These are phyloP conservation scores for Netelia inedita DNA, from an alignment of 2,888 invertebrate species.

Conservation along the genomic window DNA sequence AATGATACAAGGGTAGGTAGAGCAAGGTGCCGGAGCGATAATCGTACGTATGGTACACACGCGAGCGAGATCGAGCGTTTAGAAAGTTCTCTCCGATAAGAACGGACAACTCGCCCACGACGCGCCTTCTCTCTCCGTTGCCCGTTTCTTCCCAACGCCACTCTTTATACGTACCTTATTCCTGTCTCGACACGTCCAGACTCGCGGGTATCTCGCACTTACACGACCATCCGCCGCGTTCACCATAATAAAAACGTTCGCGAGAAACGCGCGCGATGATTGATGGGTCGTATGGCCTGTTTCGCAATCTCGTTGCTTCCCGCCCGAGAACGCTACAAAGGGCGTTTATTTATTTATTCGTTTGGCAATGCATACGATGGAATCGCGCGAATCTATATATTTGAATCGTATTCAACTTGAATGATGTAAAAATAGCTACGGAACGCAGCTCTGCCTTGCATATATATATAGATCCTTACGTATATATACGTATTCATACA, in stretches of 20 bases:
- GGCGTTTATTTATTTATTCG: constrained; percentile 16
- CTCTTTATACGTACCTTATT: constrained; percentile 11
- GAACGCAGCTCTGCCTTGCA: too few relatives aligned
- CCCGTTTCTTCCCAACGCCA: constrained; percentile 21
- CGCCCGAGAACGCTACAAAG: constrained; percentile 10
- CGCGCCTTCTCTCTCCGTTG: constrained; percentile 37
- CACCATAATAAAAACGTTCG: background rate
- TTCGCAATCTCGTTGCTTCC: constrained; percentile 33
- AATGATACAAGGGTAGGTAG: constrained; percentile 27
- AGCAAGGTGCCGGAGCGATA: constrained; percentile 50
- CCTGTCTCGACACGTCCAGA: constrained; percentile 23
- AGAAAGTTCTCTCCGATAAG: constrained; percentile 64
- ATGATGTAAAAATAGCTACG: background rate
- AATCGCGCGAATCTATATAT: background rate
- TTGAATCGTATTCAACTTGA: background rate
- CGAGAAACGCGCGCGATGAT: constrained; percentile 18
- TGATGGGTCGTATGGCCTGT: constrained; percentile 30
- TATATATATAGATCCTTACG: background rate
- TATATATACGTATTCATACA: background rate
- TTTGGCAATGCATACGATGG: background rate
- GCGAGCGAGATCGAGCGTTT: constrained; percentile 50
- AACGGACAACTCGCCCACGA: constrained; percentile 45
- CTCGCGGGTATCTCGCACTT: constrained; percentile 6
- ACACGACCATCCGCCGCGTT: background rate
- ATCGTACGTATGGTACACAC: constrained; percentile 28